phyloP scores from a whole-genome alignment of 2,888 invertebrate species.

The Stratiomys singularior region DNA sequence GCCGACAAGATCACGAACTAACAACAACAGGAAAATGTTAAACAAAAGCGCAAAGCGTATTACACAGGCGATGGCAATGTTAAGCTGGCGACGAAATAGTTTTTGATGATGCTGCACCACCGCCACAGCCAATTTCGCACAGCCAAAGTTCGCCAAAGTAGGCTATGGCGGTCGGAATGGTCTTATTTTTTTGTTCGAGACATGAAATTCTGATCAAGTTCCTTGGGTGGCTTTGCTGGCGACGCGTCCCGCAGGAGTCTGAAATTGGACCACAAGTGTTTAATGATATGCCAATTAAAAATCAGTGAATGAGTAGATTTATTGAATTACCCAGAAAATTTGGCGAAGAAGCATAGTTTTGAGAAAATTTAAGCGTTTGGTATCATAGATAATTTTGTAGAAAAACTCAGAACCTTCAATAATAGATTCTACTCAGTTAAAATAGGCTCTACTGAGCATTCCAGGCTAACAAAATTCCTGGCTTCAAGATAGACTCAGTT shows the following conservation, averaged over 20 bases:
- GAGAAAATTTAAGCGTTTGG: too few relatives aligned
- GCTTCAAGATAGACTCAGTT: too few relatives aligned
- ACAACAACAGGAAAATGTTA: conserved; percentile 43
- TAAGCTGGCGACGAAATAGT: conserved; percentile 41
- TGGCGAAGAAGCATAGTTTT: too few relatives aligned
- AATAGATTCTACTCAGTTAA: too few relatives aligned
- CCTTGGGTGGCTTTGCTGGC: background rate
- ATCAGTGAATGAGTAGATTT: too few relatives aligned
- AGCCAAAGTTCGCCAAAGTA: background rate
- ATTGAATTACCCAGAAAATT: too few relatives aligned
- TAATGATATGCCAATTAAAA: background rate
- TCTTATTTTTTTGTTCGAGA: background rate
- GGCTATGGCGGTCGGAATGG: background rate
- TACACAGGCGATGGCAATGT: conserved; percentile 44
- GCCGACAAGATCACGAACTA: conserved; percentile 47
- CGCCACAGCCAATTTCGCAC: background rate
- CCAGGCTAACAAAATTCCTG: too few relatives aligned
- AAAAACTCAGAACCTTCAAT: too few relatives aligned
- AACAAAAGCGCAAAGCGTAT: conserved; percentile 42
- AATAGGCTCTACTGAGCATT: too few relatives aligned
- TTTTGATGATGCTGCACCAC: conserved; percentile 43
- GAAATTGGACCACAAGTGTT: background rate
- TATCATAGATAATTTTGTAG: too few relatives aligned
- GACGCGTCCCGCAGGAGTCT: background rate
- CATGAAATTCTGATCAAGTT: background rate